A percentile compares a stretch with the other conserved stretches of the same genome.
These are phyloP conservation scores for Carposina sasakii DNA, from an alignment of 1,140 invertebrate genomes.

Conservation along the genomic window DNA sequence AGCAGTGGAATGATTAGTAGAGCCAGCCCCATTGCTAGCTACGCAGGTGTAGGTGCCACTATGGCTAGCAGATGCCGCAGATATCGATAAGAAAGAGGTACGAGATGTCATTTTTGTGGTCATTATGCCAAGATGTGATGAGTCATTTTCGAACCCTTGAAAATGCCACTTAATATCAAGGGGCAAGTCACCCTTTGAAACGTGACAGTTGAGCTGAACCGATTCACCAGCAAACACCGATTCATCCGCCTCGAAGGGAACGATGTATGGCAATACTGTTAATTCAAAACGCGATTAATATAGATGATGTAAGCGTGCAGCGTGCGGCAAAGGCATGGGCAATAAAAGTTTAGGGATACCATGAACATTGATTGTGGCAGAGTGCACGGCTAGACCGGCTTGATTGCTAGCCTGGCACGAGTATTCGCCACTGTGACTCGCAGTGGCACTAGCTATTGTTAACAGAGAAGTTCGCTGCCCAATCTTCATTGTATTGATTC, in stretches of 20 bases:
- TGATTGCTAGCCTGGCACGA: slow-evolving; percentile 80
- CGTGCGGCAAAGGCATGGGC: slow-evolving; percentile 53
- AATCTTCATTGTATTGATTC: slow-evolving; percentile 69
- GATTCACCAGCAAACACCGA: slow-evolving; percentile 86
- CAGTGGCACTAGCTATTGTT: slow-evolving; percentile 79
- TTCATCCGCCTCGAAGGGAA: slow-evolving; percentile 84
- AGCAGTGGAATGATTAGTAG: slow-evolving; percentile 78
- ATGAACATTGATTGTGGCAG: slow-evolving; percentile 76
- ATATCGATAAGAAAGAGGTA: slow-evolving; percentile 84
- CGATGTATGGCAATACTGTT: slow-evolving; percentile 84
- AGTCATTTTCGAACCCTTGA: slow-evolving; percentile 77
- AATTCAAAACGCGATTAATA: slow-evolving; percentile 60
- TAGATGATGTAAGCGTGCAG: slow-evolving; percentile 60
- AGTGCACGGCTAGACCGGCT: slow-evolving; percentile 77
- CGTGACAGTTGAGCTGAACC: slow-evolving; percentile 82
- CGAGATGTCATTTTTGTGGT: slow-evolving; percentile 83
- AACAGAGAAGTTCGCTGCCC: slow-evolving; percentile 75
- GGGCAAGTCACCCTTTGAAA: slow-evolving; percentile 84
- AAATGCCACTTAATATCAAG: slow-evolving; percentile 85
- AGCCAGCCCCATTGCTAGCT: slow-evolving; percentile 82
- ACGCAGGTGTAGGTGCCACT: slow-evolving; percentile 87
- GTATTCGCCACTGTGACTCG: slow-evolving; percentile 82
- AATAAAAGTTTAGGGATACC: slow-evolving; percentile 65
- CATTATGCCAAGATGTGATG: slow-evolving; percentile 79
- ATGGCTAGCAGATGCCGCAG: slow-evolving; percentile 83